Evolutionary conservation across 1,140 invertebrate genomes (phyloP).

Genomic region (Idris sp.): DNA sequence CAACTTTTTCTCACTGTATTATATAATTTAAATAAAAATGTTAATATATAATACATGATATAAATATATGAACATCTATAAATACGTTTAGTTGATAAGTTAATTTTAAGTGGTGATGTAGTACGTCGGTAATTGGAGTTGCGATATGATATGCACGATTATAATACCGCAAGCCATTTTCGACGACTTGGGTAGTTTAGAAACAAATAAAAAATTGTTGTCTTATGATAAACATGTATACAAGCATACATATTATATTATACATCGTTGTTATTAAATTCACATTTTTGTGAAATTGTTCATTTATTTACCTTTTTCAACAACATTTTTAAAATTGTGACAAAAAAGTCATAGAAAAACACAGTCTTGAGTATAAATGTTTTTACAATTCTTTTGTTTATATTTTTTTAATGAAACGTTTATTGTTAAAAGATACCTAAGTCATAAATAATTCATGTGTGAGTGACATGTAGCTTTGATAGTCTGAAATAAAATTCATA

Average conservation of each 20-base stretch:
- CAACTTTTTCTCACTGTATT: constrained; percentile 58
- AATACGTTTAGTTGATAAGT: constrained; percentile 45
- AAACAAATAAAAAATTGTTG: constrained; percentile 57
- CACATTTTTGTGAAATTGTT: constrained; percentile 48
- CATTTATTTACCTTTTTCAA: constrained; percentile 12
- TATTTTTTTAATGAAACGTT: no score
- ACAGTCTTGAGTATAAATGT: no score
- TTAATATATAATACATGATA: constrained; percentile 65
- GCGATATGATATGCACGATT: constrained; percentile 19
- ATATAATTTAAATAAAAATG: constrained; percentile 51
- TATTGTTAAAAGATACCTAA: no score
- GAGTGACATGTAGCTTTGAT: no score
- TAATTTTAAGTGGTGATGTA: constrained; percentile 51
- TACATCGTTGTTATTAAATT: constrained; percentile 60
- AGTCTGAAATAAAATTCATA: no score
- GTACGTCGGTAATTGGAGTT: constrained; percentile 40
- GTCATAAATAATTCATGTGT: no score
- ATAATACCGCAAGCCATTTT: constrained; percentile 30
- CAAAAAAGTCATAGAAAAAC: no score
- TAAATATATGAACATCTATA: constrained; percentile 60
- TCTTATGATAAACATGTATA: constrained; percentile 57
- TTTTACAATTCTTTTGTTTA: no score
- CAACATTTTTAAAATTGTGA: not conserved
- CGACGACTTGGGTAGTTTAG: constrained; percentile 54
- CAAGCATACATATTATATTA: constrained; percentile 51